Conservation (phyloP, 2,113 vertebrate genomes). For the Carassius gibelio region DNA sequence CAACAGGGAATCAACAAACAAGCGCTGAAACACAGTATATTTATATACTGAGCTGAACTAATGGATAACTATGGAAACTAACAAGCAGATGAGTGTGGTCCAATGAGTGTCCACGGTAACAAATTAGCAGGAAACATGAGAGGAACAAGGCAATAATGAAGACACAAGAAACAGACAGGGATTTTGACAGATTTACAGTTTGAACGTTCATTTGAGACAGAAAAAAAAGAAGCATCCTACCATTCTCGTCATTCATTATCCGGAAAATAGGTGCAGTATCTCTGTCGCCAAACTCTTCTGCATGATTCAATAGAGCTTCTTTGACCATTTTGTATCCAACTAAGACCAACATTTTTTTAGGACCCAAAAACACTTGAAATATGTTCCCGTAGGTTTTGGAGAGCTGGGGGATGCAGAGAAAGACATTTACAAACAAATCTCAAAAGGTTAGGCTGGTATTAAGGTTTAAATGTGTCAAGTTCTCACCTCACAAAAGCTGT, state of each 20-base stretch:
- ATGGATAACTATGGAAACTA: too few relatives aligned
- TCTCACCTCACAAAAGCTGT: constrained; percentile 61
- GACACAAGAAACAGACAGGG: too few relatives aligned
- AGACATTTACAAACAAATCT: not conserved
- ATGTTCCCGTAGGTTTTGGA: constrained; percentile 17
- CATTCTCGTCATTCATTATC: not conserved
- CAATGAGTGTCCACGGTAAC: too few relatives aligned
- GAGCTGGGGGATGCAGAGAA: not conserved
- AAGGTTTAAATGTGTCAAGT: not conserved
- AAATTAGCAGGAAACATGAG: too few relatives aligned
- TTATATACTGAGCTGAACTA: too few relatives aligned
- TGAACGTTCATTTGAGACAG: too few relatives aligned
- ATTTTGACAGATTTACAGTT: too few relatives aligned
- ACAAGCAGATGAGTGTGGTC: too few relatives aligned
- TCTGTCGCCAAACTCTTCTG: constrained; percentile 26
- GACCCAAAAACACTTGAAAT: constrained; percentile 27
- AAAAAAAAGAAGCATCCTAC: not conserved
- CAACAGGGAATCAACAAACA: too few relatives aligned
- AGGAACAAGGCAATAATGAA: too few relatives aligned
- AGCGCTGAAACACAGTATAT: too few relatives aligned
- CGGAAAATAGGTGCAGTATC: not conserved
- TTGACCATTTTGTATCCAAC: constrained; percentile 32
- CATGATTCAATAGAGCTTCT: constrained; percentile 35
- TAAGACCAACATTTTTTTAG: not conserved
- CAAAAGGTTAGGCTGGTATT: not conserved